Evolutionary conservation across 2,797 vertebrate species (phyloP).

Genomic region (Holocentrus rufus): DNA sequence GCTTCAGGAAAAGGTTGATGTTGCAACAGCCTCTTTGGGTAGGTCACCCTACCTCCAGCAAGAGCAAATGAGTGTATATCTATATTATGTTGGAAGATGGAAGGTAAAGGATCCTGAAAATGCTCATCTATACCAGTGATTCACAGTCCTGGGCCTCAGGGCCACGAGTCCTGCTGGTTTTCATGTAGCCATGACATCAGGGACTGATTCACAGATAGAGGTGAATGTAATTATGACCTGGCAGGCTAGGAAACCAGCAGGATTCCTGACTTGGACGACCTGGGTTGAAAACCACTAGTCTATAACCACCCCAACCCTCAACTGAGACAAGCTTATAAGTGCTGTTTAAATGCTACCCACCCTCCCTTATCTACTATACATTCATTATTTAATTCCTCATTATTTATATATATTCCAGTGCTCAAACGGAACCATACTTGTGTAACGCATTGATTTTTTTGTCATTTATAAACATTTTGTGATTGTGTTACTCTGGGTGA

Average conservation of each 20-base stretch:
- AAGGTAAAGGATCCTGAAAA: constrained; percentile 48
- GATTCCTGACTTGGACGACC: constrained; percentile 18
- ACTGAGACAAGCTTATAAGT: constrained; percentile 71
- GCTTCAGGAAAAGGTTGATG: constrained; percentile 71
- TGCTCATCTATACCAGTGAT: constrained; percentile 17
- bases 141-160: constrained; percentile 10
- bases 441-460: constrained; percentile 51
- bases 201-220: background rate
- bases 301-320: constrained; percentile 65
- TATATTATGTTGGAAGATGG: constrained; percentile 56
- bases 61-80: constrained; percentile 61
- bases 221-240: too few relatives aligned
- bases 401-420: constrained; percentile 67
- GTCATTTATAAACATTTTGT: constrained; percentile 53
- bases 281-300: constrained; percentile 53
- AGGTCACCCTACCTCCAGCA: constrained; percentile 52
- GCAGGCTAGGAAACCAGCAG: too few relatives aligned
- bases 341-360: constrained; percentile 68
- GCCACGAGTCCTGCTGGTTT: constrained; percentile 39
- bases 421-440: constrained; percentile 62
- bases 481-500: constrained; percentile 68
- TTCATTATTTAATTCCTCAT: constrained; percentile 71
- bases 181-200: constrained; percentile 28
- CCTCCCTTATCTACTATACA: constrained; percentile 67
- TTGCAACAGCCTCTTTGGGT: constrained; percentile 52